phyloP scores from a whole-genome alignment of 2,113 vertebrate species.

The Gracilinanus agilis region DNA sequence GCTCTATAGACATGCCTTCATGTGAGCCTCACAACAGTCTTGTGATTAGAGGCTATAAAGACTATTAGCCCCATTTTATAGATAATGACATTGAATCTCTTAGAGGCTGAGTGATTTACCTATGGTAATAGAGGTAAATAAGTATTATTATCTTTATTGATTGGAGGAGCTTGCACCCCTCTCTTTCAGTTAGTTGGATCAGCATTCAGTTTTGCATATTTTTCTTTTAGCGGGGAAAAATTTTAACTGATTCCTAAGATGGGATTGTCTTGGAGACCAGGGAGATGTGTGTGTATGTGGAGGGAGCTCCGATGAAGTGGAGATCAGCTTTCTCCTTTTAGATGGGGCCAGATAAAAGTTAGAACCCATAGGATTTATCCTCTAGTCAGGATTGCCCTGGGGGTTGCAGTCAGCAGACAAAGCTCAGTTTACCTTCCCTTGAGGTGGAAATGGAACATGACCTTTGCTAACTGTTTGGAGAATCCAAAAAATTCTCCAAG shows the following conservation, averaged over 20 bases:
- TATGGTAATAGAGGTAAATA: not conserved
- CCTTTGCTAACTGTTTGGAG: not conserved
- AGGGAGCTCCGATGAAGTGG: not conserved
- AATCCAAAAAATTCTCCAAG: not conserved
- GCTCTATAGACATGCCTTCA: not conserved
- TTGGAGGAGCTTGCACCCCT: not conserved
- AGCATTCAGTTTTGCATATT: not conserved
- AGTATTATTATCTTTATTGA: not conserved
- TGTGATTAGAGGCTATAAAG: not conserved
- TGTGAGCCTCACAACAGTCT: not conserved
- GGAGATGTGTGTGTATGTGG: not conserved
- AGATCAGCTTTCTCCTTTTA: not conserved
- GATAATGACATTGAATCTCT: not conserved
- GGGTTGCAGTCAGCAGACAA: not conserved
- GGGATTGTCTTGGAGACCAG: not conserved
- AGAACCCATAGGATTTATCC: not conserved
- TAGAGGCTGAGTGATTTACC: not conserved
- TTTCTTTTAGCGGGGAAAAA: not conserved
- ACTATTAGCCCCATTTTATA: not conserved
- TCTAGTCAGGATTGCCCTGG: not conserved
- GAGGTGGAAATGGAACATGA: not conserved
- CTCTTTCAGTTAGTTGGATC: not conserved
- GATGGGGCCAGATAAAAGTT: not conserved
- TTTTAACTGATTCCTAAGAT: not conserved
- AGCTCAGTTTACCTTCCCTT: not conserved